Conservation (phyloP, 2,888 invertebrate genomes). For the Ommatoiulus sabulosus region DNA sequence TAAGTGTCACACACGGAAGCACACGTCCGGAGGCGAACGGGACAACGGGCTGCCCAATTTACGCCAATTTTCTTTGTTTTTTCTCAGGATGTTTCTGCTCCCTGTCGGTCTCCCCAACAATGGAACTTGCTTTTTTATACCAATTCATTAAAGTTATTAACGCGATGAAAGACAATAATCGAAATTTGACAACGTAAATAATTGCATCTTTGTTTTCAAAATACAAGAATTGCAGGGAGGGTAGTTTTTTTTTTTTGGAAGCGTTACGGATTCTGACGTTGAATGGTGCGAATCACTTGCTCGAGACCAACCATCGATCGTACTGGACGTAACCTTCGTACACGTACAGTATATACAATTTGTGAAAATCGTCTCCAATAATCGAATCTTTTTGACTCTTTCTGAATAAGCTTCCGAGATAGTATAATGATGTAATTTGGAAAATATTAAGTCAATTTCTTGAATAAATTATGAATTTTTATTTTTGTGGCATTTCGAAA, state of each 20-base stretch:
- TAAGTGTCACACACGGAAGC: constrained; percentile 50
- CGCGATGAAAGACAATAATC: constrained; percentile 14
- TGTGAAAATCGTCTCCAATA: not conserved
- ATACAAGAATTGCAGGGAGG: not conserved
- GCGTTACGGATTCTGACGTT: not conserved
- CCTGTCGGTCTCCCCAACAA: not conserved
- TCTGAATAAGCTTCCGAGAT: no score
- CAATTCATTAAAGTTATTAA: constrained; percentile 38
- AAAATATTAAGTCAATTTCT: no score
- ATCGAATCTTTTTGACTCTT: no score
- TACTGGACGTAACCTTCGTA: not conserved
- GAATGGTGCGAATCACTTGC: not conserved
- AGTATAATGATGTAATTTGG: no score
- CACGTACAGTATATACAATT: not conserved
- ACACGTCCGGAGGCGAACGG: constrained; percentile 48
- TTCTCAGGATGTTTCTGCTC: constrained; percentile 18
- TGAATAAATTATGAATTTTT: no score
- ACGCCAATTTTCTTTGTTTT: constrained; percentile 7
- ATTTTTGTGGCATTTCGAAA: no score
- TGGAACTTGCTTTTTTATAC: constrained; percentile 1
- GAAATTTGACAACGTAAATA: constrained; percentile 34
- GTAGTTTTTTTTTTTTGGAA: not conserved
- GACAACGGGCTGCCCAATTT: constrained; percentile 40
- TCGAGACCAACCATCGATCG: not conserved
- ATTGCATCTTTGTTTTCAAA: constrained; percentile 40